A percentile compares a stretch with the other conserved stretches of the same genome.
These are phyloP conservation scores for Lepisosteus oculatus DNA, from an alignment of 2,113 vertebrate genomes.

Conservation along the genomic window DNA sequence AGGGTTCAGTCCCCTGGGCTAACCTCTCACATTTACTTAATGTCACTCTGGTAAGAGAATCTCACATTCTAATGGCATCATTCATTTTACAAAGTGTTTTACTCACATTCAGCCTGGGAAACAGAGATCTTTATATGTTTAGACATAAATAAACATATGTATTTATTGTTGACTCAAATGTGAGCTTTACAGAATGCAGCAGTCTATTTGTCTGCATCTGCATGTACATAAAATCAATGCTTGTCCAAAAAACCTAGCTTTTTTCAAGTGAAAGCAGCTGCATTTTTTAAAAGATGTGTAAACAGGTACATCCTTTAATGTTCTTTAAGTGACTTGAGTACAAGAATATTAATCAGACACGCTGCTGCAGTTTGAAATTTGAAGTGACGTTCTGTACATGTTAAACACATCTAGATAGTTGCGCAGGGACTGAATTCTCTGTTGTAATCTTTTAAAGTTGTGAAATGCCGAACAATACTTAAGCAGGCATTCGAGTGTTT, in stretches of 20 bases:
- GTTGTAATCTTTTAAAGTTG: constrained; percentile 8
- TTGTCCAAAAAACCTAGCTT: too few relatives aligned
- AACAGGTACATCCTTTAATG: constrained; percentile 11
- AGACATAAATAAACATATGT: neutral
- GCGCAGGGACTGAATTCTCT: constrained; percentile 15
- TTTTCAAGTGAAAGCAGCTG: neutral
- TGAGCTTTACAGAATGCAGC: neutral
- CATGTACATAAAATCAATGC: too few relatives aligned
- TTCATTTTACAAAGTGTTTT: constrained; percentile 15
- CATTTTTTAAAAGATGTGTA: constrained; percentile 16
- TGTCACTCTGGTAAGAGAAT: constrained; percentile 72
- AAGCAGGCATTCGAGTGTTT: neutral
- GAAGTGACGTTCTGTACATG: constrained; percentile 17
- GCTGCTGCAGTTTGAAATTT: constrained; percentile 13
- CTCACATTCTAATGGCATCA: constrained; percentile 57
- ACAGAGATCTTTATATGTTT: neutral
- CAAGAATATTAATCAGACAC: constrained; percentile 12
- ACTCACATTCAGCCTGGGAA: constrained; percentile 52
- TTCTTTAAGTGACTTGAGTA: constrained; percentile 8
- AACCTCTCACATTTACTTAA: constrained; percentile 71
- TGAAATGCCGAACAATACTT: neutral
- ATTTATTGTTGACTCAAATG: neutral
- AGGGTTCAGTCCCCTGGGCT: constrained; percentile 33
- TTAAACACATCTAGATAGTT: constrained; percentile 9
- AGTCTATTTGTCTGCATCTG: neutral